Evolutionary conservation across 2,113 vertebrate genomes (phyloP), one percentile per base, ranked within the genome.

Genomic region (Suncus etruscus): DNA sequence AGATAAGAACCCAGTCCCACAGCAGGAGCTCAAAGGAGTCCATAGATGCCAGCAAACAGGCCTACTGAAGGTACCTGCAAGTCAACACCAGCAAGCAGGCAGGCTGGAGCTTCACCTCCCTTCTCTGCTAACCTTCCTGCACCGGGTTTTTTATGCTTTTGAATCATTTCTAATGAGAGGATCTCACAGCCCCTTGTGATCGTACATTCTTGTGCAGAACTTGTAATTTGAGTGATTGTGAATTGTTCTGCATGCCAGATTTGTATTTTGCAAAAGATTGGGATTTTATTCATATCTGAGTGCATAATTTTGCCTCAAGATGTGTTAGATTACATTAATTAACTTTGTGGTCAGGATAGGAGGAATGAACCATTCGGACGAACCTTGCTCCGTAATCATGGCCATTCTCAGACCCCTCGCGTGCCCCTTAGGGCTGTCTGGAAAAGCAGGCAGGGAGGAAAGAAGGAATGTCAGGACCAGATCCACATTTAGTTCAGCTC

Each of bases 261-360:
- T 96, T 94, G 90, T 96, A 93, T 94, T 96, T 96, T 94, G 86
- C 92, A 88, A 95, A 91, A 92, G 87, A 95, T 68, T 90, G 51
- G 93, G 96, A 94, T 91, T 96, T 86, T 75, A 87, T 91, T 93
- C 95, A 77, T 94, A 96, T 95, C 75, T 39, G 69, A 89, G 88
- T 91, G 94, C 94, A 88, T 74, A 87, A 97, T 96, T 95, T 95
- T 95, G 94, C 95, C 92, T 86, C 89, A 75, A 96, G 94, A 96
- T 94, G 91, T 78, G 87, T 94, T 92, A 91, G 94, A 96, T 96
- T 90, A 94, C 92, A 14, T 94, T 96, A 89, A 96, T 94, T 96
- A 95, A 94, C 81, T 95, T 11, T 32, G 97, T 85, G 90, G 93
- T 93, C 11, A 74, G 95, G 66, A 93, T 78, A 94, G 81, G 77